These are phyloP conservation scores for Sparus aurata DNA, from an alignment of 2,797 vertebrate genomes.

Conservation along the genomic window DNA sequence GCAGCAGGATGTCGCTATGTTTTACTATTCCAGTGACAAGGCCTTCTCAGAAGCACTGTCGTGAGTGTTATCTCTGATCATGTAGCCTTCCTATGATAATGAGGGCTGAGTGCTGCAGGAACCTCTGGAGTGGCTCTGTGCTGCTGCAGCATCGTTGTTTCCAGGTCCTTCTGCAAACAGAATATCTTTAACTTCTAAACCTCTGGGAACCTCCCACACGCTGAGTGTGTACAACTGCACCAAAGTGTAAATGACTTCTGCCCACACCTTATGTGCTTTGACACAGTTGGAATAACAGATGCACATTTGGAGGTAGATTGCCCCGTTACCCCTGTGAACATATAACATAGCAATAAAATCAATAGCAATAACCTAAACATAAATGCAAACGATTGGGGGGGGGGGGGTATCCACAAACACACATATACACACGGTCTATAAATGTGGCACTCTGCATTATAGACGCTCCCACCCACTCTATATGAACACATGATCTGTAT, in stretches of 20 bases:
- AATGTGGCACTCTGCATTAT: slow-evolving; percentile 21
- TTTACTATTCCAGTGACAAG: slow-evolving; percentile 5
- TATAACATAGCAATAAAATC: slow-evolving; percentile 27
- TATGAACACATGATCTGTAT: slow-evolving; percentile 30
- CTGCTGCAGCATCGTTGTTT: slow-evolving; percentile 8
- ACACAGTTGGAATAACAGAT: background rate
- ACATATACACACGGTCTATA: slow-evolving; percentile 8
- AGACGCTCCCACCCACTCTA: slow-evolving; percentile 36
- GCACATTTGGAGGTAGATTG: background rate
- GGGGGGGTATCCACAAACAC: background rate
- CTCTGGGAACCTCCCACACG: background rate
- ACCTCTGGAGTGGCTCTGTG: background rate
- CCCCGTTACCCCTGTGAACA: background rate
- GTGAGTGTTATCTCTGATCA: background rate
- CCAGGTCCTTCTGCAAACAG: slow-evolving; percentile 6
- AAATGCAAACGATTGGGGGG: slow-evolving; percentile 15
- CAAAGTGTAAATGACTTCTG: slow-evolving; percentile 6
- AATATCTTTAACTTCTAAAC: slow-evolving; percentile 6
- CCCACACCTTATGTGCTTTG: background rate
- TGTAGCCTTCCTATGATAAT: slow-evolving; percentile 29
- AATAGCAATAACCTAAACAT: slow-evolving; percentile 43
- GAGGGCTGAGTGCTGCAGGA: slow-evolving; percentile 18
- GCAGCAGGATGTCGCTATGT: slow-evolving; percentile 36
- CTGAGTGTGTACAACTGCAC: background rate
- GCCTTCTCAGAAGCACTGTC: slow-evolving; percentile 27